These are phyloP conservation scores for Ectemnius continuus DNA, from an alignment of 2,888 invertebrate species.

Conservation along the genomic window DNA sequence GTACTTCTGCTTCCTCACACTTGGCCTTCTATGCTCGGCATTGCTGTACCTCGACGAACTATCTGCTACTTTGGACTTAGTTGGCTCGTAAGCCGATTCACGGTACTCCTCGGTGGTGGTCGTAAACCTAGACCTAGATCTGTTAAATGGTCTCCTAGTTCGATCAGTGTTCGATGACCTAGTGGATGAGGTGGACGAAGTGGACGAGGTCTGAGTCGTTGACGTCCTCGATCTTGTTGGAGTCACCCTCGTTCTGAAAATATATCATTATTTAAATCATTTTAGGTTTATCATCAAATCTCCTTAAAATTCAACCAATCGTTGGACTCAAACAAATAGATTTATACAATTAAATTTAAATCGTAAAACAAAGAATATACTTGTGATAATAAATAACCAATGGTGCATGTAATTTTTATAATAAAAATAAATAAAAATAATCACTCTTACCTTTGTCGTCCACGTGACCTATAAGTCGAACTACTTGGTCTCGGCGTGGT, in stretches of 20 bases:
- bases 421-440: too few species aligned
- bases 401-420: too few species aligned
- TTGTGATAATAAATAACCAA: too few species aligned
- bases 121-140: conserved; percentile 68
- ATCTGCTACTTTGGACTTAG: conserved; percentile 64
- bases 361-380: too few species aligned
- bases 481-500: conserved; percentile 60
- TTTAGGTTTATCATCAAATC: background rate
- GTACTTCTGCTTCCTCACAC: conserved; percentile 51
- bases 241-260: conserved; percentile 33
- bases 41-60: conserved; percentile 64
- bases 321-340: too few species aligned
- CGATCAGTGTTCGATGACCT: conserved; percentile 61
- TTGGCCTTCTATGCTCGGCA: conserved; percentile 57
- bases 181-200: conserved; percentile 35
- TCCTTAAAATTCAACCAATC: too few species aligned
- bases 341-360: too few species aligned
- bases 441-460: conserved; percentile 63
- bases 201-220: conserved; percentile 58
- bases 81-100: conserved; percentile 70
- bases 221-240: conserved; percentile 62
- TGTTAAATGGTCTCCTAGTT: conserved; percentile 69
- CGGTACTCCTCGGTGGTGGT: conserved; percentile 73
- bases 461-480: conserved; percentile 67
- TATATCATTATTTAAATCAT: background rate